Percentiles rank a stretch among this genome's conserved stretches.
These are phyloP conservation scores for Nipponacmea schrenckii DNA, from an alignment of 2,888 invertebrate species.

Conservation along the genomic window DNA sequence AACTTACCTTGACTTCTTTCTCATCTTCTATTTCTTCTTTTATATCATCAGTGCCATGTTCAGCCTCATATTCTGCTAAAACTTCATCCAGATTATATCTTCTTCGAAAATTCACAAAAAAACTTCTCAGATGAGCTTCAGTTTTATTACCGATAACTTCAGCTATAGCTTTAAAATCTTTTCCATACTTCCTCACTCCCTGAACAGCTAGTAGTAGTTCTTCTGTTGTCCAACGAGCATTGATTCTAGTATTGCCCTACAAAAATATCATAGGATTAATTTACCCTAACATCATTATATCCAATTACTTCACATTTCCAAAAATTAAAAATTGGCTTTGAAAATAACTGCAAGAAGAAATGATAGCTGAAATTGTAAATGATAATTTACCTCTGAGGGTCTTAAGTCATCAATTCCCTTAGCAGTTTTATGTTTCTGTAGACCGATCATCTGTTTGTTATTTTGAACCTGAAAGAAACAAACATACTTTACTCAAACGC, in stretches of 20 bases:
- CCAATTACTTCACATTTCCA: too few species aligned
- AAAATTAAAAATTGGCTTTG: too few species aligned
- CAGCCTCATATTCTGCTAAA: constrained; percentile 77
- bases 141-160: constrained; percentile 95
- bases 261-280: constrained; percentile 12
- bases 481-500: background rate
- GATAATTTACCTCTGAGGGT: constrained; percentile 65
- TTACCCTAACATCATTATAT: too few species aligned
- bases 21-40: constrained; percentile 38
- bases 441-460: constrained; percentile 91
- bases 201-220: constrained; percentile 91
- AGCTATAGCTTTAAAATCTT: constrained; percentile 92
- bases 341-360: too few species aligned
- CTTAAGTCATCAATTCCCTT: constrained; percentile 76
- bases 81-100: constrained; percentile 84
- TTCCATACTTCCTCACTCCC: constrained; percentile 77
- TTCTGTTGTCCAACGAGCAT: constrained; percentile 84
- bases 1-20: constrained; percentile 38
- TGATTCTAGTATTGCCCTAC: constrained; percentile 55
- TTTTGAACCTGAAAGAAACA: constrained; percentile 81
- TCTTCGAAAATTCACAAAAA: constrained; percentile 90
- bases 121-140: constrained; percentile 89
- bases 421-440: constrained; percentile 82
- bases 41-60: constrained; percentile 51
- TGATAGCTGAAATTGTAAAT: too few species aligned